Percentiles rank a stretch among this genome's conserved stretches.
These are phyloP conservation scores for Pipistrellus nathusii DNA, from an alignment of 2,797 vertebrate species.

Conservation along the genomic window DNA sequence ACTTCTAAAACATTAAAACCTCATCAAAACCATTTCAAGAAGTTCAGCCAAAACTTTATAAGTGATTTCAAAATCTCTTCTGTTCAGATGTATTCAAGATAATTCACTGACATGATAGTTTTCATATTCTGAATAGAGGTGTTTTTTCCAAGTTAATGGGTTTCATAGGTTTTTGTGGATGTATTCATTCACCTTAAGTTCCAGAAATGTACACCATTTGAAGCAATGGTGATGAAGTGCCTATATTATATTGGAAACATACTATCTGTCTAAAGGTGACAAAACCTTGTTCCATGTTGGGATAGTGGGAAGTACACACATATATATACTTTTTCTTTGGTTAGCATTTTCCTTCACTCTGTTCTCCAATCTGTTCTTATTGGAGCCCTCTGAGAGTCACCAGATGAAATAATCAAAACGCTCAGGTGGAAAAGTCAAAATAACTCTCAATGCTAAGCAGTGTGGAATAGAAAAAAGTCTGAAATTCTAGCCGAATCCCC, in stretches of 20 bases:
- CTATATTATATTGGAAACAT: neutral
- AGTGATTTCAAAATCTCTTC: conserved; percentile 73
- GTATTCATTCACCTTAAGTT: conserved; percentile 31
- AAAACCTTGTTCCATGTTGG: neutral
- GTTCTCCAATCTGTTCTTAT: neutral
- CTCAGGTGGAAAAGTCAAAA: neutral
- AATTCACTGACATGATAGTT: conserved; percentile 63
- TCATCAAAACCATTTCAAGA: conserved; percentile 74
- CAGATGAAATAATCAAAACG: conserved; percentile 17
- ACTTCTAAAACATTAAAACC: conserved; percentile 78
- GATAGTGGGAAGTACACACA: neutral
- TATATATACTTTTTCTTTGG: neutral
- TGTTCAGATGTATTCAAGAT: conserved; percentile 62
- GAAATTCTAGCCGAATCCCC: neutral
- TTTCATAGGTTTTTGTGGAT: conserved; percentile 43
- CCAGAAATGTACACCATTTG: neutral
- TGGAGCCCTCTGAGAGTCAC: neutral
- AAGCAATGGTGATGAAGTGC: neutral
- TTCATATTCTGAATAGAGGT: neutral
- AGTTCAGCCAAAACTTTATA: conserved; percentile 71
- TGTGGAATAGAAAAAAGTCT: neutral
- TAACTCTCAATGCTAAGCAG: neutral
- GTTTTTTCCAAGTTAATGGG: conserved; percentile 21
- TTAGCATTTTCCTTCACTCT: neutral
- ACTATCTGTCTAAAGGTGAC: neutral